Evolutionary conservation across 2,113 vertebrate genomes (phyloP).

Genomic region (human (Homo sapiens)): DNA sequence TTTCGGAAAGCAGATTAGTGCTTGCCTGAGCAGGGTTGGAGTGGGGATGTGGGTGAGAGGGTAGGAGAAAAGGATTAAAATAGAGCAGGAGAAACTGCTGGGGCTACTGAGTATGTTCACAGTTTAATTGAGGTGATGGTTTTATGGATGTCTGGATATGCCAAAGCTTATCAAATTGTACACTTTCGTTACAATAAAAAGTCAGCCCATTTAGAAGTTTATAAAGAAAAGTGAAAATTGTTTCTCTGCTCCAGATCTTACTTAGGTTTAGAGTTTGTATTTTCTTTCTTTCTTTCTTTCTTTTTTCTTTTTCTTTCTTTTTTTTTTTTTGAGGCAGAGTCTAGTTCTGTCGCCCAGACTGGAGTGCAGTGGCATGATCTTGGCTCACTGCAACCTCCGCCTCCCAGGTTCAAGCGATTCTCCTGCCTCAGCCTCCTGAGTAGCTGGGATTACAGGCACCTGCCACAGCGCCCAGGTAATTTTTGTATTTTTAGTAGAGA

Average conservation of each 20-base stretch:
- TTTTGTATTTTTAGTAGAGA: too few relatives aligned
- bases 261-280: background rate
- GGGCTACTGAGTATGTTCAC: background rate
- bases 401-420: too few relatives aligned
- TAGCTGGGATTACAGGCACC: too few relatives aligned
- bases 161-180: background rate
- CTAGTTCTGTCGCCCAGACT: too few relatives aligned
- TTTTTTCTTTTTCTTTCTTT: accelerated
- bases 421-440: too few relatives aligned
- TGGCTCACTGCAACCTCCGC: too few relatives aligned
- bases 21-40: background rate
- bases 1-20: background rate
- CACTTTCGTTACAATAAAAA: background rate
- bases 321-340: too few relatives aligned
- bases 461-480: accelerated
- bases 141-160: background rate
- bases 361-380: too few relatives aligned
- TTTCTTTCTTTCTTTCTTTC: background rate
- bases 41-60: too few relatives aligned
- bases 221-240: background rate
- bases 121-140: background rate
- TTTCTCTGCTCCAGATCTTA: background rate
- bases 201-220: background rate
- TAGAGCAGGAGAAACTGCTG: background rate
- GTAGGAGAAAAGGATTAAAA: background rate